Base-by-base conservation (phyloP, 2,113 vertebrate species). In the Corynorhinus townsendii region DNA sequence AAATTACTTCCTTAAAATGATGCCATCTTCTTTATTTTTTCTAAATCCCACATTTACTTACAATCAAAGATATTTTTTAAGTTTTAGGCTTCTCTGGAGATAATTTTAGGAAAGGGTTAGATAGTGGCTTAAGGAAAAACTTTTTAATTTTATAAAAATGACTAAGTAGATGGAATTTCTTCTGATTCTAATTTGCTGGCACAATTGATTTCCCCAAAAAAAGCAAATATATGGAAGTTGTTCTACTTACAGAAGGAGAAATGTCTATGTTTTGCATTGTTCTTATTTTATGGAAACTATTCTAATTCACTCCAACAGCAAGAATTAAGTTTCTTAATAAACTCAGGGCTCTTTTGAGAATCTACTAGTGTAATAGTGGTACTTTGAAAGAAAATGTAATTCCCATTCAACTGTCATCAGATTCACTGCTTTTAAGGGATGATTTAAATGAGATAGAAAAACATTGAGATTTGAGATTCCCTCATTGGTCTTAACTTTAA, bases 381-480 rank as follows among this genome's bases (percentile, higher is more conserved):
- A 62, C 35, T 86, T 86, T 90, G 81, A 95, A 87, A 69, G 35
- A 82, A 92, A 76, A 90, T 26, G 89, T 17, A 95, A 84, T 89
- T 66, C 45, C 38, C 28, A 17, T 71, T 96, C 40, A 82, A 86
- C 82, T 86, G 30, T 87, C 76, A 88, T 91, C 38, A 88, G 62
- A 79, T 43, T 87, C 56, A 49, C 54, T 56, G n/a, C 56, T 93
- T 84, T 93, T 72, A 19, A 24, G 38, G 16, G 38, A 45, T 91
- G 62, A 91, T 85, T 91, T 85, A 83, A 66, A 45, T 88, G 19
- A 91, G 47, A 83, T 64, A n/a, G 59, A 87, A 86, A 82, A 95
- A 71, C 11, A 54, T 45, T 71, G 64, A 81, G 69, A 69, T 93
- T 52, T 87, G 19, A 90, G 69, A 82, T 64, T 89, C 59, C 28